These are phyloP conservation scores for Pollachius pollachius DNA, from an alignment of 2,113 vertebrate genomes.

Conservation along the genomic window DNA sequence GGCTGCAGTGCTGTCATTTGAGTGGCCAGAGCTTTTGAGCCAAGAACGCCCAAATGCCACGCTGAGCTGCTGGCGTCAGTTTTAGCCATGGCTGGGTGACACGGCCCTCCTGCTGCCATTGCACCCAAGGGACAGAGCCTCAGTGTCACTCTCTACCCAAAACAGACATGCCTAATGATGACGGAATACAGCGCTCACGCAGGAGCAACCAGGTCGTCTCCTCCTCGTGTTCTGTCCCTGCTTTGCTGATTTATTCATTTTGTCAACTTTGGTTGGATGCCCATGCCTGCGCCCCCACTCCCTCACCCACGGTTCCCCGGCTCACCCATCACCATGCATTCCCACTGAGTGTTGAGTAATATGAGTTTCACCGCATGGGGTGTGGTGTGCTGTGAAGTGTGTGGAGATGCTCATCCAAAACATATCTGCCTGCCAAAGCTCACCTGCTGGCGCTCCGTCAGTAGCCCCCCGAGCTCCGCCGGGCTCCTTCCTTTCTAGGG, in stretches of 20 bases:
- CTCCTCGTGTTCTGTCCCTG: constrained; percentile 23
- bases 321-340: constrained; percentile 16
- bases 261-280: constrained; percentile 44
- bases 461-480: neutral
- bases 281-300: neutral
- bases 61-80: no score
- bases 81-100: no score
- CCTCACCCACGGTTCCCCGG: no score
- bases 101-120: constrained; percentile 3
- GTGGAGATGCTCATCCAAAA: constrained; percentile 54
- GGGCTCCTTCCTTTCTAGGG: constrained; percentile 11
- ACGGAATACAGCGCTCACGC: constrained; percentile 36
- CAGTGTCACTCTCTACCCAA: constrained; percentile 24
- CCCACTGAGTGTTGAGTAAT: constrained; percentile 43
- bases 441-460: constrained; percentile 40
- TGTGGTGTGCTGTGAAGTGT: constrained; percentile 45
- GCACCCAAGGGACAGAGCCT: constrained; percentile 5
- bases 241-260: constrained; percentile 62
- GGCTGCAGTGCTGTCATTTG: no score
- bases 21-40: no score
- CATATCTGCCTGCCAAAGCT: constrained; percentile 45
- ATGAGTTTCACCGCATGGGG: constrained; percentile 35
- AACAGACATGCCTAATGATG: constrained; percentile 44
- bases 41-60: no score
- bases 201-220: constrained; percentile 50